Percentiles rank a stretch among this genome's conserved stretches.
These are phyloP conservation scores for Chiroxiphia lanceolata DNA, from an alignment of 2,797 vertebrate genomes.

Conservation along the genomic window DNA sequence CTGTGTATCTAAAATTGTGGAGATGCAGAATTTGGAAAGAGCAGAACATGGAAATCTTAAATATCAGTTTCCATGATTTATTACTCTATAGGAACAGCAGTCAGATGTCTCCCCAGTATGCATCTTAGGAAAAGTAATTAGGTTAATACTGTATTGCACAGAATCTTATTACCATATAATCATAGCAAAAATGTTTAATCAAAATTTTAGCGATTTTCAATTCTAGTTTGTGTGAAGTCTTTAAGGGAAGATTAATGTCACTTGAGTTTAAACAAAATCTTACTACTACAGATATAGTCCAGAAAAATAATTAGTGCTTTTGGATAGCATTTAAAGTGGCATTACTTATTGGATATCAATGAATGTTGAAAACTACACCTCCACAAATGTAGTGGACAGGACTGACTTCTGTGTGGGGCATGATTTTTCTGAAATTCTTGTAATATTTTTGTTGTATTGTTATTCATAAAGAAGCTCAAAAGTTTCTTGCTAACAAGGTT, in stretches of 20 bases:
- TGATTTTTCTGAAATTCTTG: not conserved
- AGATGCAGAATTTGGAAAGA: not conserved
- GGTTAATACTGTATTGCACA: not conserved
- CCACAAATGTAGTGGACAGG: not conserved
- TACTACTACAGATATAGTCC: not conserved
- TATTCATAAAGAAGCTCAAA: not conserved
- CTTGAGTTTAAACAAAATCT: not conserved
- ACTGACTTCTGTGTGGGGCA: not conserved
- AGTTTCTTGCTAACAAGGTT: not conserved
- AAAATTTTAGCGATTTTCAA: not conserved
- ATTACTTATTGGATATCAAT: not conserved
- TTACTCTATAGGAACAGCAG: not conserved
- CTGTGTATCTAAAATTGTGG: constrained; percentile 26
- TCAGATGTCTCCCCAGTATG: not conserved
- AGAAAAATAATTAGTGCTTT: not conserved
- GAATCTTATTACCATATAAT: not conserved
- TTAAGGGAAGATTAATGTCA: not conserved
- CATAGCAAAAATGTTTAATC: constrained; percentile 15
- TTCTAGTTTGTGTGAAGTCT: not conserved
- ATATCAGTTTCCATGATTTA: constrained; percentile 14
- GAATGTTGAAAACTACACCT: not conserved
- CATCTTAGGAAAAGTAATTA: constrained; percentile 44
- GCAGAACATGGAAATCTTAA: not conserved
- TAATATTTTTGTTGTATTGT: not conserved
- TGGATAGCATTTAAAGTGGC: not conserved